Percentiles rank a stretch among this genome's conserved stretches.
These are phyloP conservation scores for Plagiodera versicolora DNA, from an alignment of 2,888 invertebrate genomes.

Conservation along the genomic window DNA sequence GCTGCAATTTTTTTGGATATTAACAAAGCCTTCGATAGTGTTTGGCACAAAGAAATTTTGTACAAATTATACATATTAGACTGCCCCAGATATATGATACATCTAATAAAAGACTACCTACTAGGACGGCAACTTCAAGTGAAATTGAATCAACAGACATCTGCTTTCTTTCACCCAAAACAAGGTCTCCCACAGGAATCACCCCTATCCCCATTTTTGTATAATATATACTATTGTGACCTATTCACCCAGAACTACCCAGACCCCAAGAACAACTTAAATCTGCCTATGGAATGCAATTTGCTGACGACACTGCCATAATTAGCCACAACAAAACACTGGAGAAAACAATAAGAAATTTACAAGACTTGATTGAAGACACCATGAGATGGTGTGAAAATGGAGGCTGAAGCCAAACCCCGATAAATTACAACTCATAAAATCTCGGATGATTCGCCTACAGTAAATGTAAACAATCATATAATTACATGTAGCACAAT, in stretches of 20 bases:
- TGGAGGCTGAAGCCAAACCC: not conserved
- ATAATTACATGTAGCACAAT: not conserved
- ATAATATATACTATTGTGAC: not conserved
- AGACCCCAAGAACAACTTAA: too few relatives aligned
- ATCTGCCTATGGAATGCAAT: not conserved
- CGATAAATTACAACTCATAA: not conserved
- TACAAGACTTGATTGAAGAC: not conserved
- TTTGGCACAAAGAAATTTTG: not conserved
- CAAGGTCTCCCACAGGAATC: not conserved
- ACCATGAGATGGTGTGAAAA: not conserved
- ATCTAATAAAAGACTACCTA: slow-evolving; percentile 3
- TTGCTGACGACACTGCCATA: not conserved
- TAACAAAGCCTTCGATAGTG: not conserved
- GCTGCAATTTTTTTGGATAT: not conserved
- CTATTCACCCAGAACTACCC: not conserved
- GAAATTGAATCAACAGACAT: not conserved
- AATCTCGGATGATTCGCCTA: not conserved
- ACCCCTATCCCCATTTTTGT: not conserved
- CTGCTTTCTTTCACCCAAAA: not conserved
- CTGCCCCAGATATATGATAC: not conserved
- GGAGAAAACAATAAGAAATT: not conserved
- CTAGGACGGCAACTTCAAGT: not conserved
- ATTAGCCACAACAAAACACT: not conserved
- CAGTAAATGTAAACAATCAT: not conserved
- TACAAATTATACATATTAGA: not conserved